phyloP scores from a whole-genome alignment of 2,888 invertebrate species.

The Ichneumon xanthorius region DNA sequence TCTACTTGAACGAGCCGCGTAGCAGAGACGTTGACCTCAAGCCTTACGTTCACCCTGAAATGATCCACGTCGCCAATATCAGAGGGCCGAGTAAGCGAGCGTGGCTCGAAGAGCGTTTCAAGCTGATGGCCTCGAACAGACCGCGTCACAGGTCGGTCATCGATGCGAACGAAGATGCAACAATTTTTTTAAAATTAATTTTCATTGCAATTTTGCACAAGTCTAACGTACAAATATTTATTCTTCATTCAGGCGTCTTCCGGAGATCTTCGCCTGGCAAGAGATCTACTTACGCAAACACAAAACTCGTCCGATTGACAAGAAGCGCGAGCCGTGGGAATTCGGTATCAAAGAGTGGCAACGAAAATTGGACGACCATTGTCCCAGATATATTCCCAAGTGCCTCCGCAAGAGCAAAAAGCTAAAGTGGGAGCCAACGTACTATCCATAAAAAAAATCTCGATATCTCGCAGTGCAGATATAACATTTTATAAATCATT shows the following conservation, averaged over 20 bases:
- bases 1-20: constrained; percentile 90
- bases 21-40: constrained; percentile 88
- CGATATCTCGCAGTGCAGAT: constrained; percentile 55
- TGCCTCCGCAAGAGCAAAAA: constrained; percentile 34
- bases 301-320: constrained; percentile 89
- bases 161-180: constrained; percentile 29
- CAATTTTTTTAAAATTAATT: background rate
- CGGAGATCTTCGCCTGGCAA: constrained; percentile 94
- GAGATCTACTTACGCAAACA: constrained; percentile 91
- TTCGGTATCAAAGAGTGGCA: constrained; percentile 87
- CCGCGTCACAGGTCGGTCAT: constrained; percentile 85
- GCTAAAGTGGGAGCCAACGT: constrained; percentile 88
- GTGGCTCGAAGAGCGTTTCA: constrained; percentile 90
- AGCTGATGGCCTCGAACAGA: constrained; percentile 89
- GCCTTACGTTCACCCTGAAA: constrained; percentile 89
- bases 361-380: constrained; percentile 89
- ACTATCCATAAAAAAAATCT: constrained; percentile 86
- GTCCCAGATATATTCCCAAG: constrained; percentile 90
- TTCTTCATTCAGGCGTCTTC: constrained; percentile 83
- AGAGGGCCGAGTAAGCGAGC: constrained; percentile 88
- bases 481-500: constrained; percentile 62
- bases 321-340: constrained; percentile 90
- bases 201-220: background rate
- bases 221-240: constrained; percentile 1
- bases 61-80: constrained; percentile 89